phyloP scores from a whole-genome alignment of 2,797 vertebrate genomes.

The Spheniscus humboldti region DNA sequence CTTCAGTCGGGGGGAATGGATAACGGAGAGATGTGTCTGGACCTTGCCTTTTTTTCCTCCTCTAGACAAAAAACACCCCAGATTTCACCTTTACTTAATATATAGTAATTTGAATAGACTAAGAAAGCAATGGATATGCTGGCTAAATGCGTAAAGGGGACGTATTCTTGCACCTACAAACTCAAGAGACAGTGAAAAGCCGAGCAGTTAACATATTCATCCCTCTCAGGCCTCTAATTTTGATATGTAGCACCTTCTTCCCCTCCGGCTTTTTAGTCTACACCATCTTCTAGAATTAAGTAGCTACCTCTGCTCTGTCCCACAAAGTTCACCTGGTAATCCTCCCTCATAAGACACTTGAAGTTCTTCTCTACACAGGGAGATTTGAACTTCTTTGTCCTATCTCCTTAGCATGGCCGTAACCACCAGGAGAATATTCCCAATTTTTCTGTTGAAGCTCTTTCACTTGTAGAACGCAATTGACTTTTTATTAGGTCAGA shows the following conservation, averaged over 20 bases:
- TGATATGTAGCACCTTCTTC: neutral
- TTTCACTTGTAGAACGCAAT: neutral
- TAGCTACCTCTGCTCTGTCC: neutral
- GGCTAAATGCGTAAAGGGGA: neutral
- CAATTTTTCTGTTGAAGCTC: neutral
- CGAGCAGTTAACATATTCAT: neutral
- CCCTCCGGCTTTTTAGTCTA: neutral
- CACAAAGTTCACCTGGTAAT: neutral
- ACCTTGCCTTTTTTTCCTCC: rapidly evolving
- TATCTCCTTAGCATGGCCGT: rapidly evolving
- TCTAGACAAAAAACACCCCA: neutral
- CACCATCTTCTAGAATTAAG: neutral
- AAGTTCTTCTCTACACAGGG: neutral
- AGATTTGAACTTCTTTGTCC: neutral
- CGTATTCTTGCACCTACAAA: neutral
- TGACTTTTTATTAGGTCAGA: neutral
- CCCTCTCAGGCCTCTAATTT: neutral
- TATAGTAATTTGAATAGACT: neutral
- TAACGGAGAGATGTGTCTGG: neutral
- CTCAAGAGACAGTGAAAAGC: neutral
- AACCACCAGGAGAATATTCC: neutral
- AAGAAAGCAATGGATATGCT: neutral
- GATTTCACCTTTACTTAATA: neutral
- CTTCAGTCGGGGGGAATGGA: neutral
- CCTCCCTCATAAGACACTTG: neutral